These are phyloP conservation scores for Ganaspis brasiliensis DNA, from an alignment of 2,888 invertebrate species.

Conservation along the genomic window DNA sequence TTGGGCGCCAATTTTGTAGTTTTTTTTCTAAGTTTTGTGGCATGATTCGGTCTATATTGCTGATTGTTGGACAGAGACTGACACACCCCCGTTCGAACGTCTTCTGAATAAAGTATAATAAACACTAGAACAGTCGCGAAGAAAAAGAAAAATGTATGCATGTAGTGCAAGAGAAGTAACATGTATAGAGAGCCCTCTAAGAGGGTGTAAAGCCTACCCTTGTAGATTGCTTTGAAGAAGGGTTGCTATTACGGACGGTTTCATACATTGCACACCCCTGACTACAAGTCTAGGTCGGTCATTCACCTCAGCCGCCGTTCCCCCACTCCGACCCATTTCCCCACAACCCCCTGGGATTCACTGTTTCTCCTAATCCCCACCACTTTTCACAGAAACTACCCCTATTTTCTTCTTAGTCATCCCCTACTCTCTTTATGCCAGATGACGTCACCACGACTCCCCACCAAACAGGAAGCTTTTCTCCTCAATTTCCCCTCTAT, in stretches of 20 bases:
- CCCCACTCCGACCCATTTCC: constrained; percentile 64
- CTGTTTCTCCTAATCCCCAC: constrained; percentile 56
- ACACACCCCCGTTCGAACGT: not conserved
- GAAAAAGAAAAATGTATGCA: constrained; percentile 16
- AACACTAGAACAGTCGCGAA: constrained; percentile 26
- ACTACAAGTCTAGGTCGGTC: constrained; percentile 81
- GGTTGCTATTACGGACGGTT: constrained; percentile 73
- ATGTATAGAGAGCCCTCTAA: constrained; percentile 42
- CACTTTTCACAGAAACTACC: constrained; percentile 32
- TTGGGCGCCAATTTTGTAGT: too few species aligned
- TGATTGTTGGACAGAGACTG: not conserved
- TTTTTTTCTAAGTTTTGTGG: not conserved
- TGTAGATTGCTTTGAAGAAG: constrained; percentile 74
- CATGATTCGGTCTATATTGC: not conserved
- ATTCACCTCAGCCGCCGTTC: constrained; percentile 75
- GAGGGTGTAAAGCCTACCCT: constrained; percentile 75
- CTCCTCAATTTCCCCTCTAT: constrained; percentile 36
- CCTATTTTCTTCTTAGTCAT: constrained; percentile 34
- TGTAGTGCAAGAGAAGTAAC: constrained; percentile 17
- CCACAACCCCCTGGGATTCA: constrained; percentile 53
- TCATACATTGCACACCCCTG: constrained; percentile 79
- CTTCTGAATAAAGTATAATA: not conserved
- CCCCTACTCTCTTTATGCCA: constrained; percentile 55
- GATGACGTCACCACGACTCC: constrained; percentile 72
- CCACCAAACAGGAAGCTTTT: constrained; percentile 53